Conservation (phyloP, 2,888 invertebrate species). For the Phymatocera aterrima region DNA sequence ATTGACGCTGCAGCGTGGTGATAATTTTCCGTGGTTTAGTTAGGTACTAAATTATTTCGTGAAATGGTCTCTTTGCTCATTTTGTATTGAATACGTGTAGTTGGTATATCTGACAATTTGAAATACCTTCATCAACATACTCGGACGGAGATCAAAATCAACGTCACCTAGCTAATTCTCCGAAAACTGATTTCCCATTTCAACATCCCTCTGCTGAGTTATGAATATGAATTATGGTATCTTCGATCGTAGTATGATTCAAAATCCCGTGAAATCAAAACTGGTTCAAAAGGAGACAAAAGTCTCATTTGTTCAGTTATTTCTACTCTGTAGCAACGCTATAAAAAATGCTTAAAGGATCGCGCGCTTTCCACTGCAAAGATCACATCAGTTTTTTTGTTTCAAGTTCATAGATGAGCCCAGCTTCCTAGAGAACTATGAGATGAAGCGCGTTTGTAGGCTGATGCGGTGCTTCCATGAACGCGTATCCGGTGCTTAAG, state of each 20-base stretch:
- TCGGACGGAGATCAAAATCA: too few relatives aligned
- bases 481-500: neutral
- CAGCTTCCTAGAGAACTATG: neutral
- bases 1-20: neutral
- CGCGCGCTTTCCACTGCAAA: neutral
- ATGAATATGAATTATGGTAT: too few relatives aligned
- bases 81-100: too few relatives aligned
- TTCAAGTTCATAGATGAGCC: neutral
- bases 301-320: conserved; percentile 8
- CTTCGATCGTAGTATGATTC: conserved; percentile 7
- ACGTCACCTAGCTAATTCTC: too few relatives aligned
- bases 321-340: neutral
- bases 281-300: neutral
- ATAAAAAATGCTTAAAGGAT: neutral
- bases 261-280: neutral
- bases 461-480: neutral
- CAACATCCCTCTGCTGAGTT: too few relatives aligned
- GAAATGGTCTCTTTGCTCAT: conserved; percentile 14
- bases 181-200: too few relatives aligned
- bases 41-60: conserved; percentile 13
- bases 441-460: neutral
- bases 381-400: neutral
- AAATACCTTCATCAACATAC: too few relatives aligned
- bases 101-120: too few relatives aligned
- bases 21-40: neutral